Evolutionary conservation across 2,888 invertebrate genomes (phyloP).

Genomic region (Ophion costatus): DNA sequence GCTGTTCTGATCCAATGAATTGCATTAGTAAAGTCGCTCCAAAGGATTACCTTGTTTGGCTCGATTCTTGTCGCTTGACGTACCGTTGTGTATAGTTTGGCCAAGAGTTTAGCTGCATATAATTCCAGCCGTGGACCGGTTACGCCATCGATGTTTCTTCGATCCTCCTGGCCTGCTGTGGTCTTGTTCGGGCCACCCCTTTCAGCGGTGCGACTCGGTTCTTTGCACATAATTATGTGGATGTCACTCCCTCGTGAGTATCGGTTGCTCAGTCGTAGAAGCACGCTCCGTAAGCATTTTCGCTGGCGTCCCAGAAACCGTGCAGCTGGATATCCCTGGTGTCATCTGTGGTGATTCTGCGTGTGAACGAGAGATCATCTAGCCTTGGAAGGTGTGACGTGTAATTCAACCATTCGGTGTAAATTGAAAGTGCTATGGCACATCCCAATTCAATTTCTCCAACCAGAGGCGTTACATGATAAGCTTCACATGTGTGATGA

Average conservation of each 20-base stretch:
- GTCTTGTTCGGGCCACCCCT: background rate
- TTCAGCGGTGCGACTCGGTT: constrained; percentile 43
- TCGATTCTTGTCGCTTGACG: background rate
- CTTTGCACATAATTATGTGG: constrained; percentile 23
- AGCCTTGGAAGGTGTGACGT: no score
- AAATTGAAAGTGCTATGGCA: no score
- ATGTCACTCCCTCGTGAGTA: no score
- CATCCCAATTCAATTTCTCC: no score
- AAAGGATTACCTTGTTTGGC: constrained; percentile 11
- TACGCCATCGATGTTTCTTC: constrained; percentile 26
- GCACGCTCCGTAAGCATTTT: no score
- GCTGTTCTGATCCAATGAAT: constrained; percentile 21
- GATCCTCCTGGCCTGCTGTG: constrained; percentile 5
- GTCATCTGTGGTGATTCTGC: background rate
- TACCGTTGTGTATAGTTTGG: constrained; percentile 3
- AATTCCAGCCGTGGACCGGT: no score
- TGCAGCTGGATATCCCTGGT: constrained; percentile 46
- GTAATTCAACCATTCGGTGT: no score
- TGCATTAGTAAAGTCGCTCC: constrained; percentile 48
- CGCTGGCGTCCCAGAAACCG: no score
- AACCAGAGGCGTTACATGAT: no score
- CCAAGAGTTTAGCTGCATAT: no score
- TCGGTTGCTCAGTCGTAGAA: background rate
- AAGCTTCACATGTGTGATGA: no score
- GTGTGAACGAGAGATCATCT: no score